These are phyloP conservation scores for Enteromius treurensis DNA, from an alignment of 2,797 vertebrate species.

Conservation along the genomic window DNA sequence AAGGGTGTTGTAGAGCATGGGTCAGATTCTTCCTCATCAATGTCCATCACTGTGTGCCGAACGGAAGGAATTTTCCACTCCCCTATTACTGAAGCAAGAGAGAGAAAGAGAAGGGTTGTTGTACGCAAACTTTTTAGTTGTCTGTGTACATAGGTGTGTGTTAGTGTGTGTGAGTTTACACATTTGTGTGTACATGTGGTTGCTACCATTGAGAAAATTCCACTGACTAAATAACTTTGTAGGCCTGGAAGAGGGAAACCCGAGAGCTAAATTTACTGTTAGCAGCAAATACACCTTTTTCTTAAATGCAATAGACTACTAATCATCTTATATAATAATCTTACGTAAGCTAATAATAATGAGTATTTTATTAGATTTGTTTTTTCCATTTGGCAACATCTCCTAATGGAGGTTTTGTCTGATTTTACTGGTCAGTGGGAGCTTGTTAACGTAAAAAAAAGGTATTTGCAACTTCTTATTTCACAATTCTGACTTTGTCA, in stretches of 20 bases:
- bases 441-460: neutral
- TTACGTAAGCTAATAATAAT: neutral
- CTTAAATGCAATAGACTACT: neutral
- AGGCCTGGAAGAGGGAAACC: conserved; percentile 1
- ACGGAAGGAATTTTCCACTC: conserved; percentile 72
- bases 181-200: conserved; percentile 50
- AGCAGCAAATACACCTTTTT: neutral
- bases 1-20: conserved; percentile 27
- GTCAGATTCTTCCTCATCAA: conserved; percentile 55
- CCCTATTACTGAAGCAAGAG: conserved; percentile 41
- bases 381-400: neutral
- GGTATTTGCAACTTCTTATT: neutral
- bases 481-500: neutral
- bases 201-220: conserved; percentile 40
- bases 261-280: conserved; percentile 25
- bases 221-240: conserved; percentile 31
- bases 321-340: neutral
- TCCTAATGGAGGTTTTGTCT: neutral
- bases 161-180: conserved; percentile 41
- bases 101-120: conserved; percentile 44
- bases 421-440: neutral
- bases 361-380: neutral
- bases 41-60: conserved; percentile 59
- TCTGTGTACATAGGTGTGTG: conserved; percentile 44
- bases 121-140: conserved; percentile 42